Conservation (phyloP, 2,888 invertebrate species). For the Petrolisthes manimaculis region DNA sequence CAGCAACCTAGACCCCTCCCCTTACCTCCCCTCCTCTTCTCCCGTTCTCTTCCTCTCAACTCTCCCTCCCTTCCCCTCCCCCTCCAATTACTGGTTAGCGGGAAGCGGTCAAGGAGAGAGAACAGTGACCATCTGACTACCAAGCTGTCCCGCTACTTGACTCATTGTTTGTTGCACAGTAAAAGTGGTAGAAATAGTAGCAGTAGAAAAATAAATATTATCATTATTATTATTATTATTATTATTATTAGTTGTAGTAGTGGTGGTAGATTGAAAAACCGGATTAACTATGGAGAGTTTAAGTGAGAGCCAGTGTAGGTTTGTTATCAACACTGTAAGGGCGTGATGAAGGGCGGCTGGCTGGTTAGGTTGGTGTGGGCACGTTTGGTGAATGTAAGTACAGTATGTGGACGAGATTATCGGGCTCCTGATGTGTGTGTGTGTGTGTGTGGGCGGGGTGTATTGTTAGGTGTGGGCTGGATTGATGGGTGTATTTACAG, state of each 20-base stretch:
- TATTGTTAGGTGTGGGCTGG: too few species aligned
- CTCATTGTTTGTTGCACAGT: background rate
- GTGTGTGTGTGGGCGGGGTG: too few species aligned
- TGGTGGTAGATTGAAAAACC: background rate
- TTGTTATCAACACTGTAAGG: too few species aligned
- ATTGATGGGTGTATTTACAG: too few species aligned
- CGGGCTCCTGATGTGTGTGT: too few species aligned
- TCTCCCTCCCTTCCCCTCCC: background rate
- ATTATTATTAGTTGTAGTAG: conserved; percentile 2
- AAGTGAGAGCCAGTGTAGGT: too few species aligned
- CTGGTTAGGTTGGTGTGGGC: too few species aligned
- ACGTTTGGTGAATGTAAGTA: too few species aligned
- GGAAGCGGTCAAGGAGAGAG: conserved; percentile 13
- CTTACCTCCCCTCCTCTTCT: background rate
- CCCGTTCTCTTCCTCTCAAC: background rate
- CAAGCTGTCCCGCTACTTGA: background rate
- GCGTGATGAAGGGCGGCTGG: too few species aligned
- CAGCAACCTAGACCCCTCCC: background rate
- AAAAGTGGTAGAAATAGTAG: background rate
- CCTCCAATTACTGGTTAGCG: background rate
- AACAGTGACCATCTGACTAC: background rate
- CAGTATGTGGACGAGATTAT: too few species aligned
- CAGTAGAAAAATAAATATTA: background rate
- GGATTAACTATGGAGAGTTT: too few species aligned
- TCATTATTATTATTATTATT: background rate